Base-by-base conservation (phyloP, 2,888 invertebrate species). In the Drosophila ezoana region DNA sequence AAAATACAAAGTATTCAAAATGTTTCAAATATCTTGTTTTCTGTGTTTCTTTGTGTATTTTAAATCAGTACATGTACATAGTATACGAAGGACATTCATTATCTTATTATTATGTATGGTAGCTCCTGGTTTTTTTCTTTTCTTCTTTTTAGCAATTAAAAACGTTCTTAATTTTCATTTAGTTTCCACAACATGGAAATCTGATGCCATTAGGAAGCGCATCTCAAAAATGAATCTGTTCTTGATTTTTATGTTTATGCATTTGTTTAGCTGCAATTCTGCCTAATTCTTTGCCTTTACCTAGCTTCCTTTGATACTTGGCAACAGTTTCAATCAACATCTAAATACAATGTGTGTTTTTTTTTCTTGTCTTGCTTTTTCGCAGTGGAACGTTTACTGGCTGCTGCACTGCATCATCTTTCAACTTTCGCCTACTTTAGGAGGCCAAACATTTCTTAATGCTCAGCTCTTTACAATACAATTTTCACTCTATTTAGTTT, bases 1-100 rank as follows among this genome's bases (percentile, higher is more conserved):
- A 74, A 84, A 87, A 79, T 87, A 84, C 87, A 84, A 88, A 89
- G 76, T 89, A 90, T 81, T 70, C 77, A 78, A 89, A 89, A 28
- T 28, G 68, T 81, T 67, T 70, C 72, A 68, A 28, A 28, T 28
- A 8, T 58, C 68, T 74, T 51, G 59, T 52, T 61, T 64, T 62
- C 28, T 65, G 49, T 62, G 64, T 74, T 64, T 58, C 16, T 58
- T 43, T 76, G 60, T 77, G 75, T 78, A 80, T 79, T 79, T 81
- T 81, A 78, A 76, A 72, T 80, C 80, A 80, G 75, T 76, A 76
- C 75, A 76, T 76, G 71, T 86, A 86, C 86, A 89, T 87, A 89
- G 87, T 89, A 78, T 80, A 87, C 76, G 81, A 83, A 87, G 81
- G 89, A 85, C 85, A 75, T 80, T 80, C 85, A 75, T 80, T 80